phyloP scores from a whole-genome alignment of 2,797 vertebrate genomes.

The Galagoides demidoff region DNA sequence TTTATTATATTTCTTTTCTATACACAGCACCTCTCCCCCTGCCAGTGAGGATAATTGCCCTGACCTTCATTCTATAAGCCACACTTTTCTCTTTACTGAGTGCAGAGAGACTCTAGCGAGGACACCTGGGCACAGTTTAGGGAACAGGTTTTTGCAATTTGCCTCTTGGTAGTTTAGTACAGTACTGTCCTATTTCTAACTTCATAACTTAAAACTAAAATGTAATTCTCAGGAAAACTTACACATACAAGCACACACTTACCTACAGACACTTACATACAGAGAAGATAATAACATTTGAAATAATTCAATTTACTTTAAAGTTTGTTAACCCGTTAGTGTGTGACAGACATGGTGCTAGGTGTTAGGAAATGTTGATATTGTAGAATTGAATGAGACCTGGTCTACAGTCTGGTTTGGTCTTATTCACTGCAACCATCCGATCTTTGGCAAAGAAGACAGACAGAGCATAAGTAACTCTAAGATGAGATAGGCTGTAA shows the following conservation, averaged over 20 bases:
- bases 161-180: background rate
- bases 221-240: background rate
- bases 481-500: background rate
- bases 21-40: background rate
- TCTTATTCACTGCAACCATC: background rate
- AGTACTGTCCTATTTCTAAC: background rate
- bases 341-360: background rate
- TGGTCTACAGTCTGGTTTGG: too few relatives aligned
- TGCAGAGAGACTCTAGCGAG: background rate
- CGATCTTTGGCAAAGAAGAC: background rate
- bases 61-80: background rate
- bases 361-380: background rate
- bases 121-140: background rate
- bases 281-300: background rate
- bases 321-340: background rate
- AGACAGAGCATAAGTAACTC: constrained; percentile 27
- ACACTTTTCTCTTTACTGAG: background rate
- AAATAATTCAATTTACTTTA: constrained; percentile 7
- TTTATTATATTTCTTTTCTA: constrained; percentile 16
- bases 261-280: background rate
- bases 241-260: background rate
- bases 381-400: background rate
- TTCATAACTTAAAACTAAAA: constrained; percentile 27
- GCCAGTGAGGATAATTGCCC: background rate
- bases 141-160: background rate